Evolutionary conservation across 2,113 vertebrate genomes (phyloP).

Genomic region (Indri indri): DNA sequence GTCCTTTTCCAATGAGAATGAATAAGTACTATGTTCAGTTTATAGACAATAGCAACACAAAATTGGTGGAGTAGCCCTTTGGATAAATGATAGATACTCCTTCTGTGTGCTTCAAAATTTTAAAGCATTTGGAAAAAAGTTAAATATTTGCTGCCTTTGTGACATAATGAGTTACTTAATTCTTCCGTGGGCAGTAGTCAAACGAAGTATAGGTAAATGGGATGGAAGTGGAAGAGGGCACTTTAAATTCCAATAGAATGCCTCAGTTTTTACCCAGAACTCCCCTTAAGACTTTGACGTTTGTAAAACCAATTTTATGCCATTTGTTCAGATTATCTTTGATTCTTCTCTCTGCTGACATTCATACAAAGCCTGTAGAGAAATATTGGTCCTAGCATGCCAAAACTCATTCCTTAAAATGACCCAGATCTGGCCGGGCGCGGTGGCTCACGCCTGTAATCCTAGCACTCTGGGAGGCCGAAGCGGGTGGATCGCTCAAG

Average conservation of each 20-base stretch:
- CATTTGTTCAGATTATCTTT: conserved; percentile 13
- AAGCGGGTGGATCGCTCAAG: no score
- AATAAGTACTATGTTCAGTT: background rate
- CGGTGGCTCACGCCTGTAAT: no score
- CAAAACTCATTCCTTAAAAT: background rate
- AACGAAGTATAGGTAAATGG: background rate
- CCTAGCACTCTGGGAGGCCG: no score
- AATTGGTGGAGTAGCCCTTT: background rate
- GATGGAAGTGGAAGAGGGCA: background rate
- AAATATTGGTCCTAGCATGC: background rate
- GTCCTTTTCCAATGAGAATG: background rate
- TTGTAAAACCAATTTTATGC: background rate
- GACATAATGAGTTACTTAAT: background rate
- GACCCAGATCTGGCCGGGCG: no score
- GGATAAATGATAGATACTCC: background rate
- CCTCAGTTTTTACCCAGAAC: background rate
- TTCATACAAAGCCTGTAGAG: background rate
- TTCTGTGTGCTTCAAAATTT: background rate
- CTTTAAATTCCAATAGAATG: background rate
- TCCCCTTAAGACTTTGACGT: background rate
- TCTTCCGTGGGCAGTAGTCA: background rate
- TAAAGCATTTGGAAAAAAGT: conserved; percentile 12
- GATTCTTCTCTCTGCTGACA: background rate
- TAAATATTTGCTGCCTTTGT: background rate
- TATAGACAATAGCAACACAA: background rate